Evolutionary conservation across 2,797 vertebrate genomes (phyloP).

Genomic region (Ceryle rudis): DNA sequence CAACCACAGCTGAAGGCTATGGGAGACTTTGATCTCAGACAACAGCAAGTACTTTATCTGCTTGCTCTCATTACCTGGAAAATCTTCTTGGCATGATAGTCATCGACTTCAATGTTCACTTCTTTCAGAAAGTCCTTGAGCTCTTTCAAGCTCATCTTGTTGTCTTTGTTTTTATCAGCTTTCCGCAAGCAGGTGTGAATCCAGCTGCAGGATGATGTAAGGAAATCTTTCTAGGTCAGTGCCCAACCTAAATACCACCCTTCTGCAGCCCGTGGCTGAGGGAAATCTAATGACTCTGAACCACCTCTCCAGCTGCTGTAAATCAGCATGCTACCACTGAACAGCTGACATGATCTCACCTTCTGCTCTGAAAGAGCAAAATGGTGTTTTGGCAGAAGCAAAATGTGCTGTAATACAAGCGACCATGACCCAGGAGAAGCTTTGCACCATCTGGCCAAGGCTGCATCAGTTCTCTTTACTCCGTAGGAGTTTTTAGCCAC

Average conservation of each 20-base stretch:
- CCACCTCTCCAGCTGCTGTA: constrained; percentile 7
- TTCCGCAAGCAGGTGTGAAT: constrained; percentile 92
- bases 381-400: neutral
- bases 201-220: constrained; percentile 89
- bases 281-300: neutral
- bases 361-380: constrained; percentile 15
- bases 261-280: neutral
- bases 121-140: constrained; percentile 91
- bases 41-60: neutral
- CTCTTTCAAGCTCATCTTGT: constrained; percentile 95
- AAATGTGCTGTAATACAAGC: neutral
- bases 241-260: neutral
- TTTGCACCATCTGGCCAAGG: constrained; percentile 35
- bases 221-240: constrained; percentile 63
- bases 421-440: neutral
- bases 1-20: neutral
- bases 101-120: constrained; percentile 89
- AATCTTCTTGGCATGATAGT: constrained; percentile 86
- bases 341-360: constrained; percentile 10
- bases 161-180: constrained; percentile 94
- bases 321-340: neutral
- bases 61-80: constrained; percentile 82
- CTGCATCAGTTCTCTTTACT: neutral
- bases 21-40: neutral
- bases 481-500: neutral